Base-by-base conservation (phyloP, 1,140 invertebrate genomes). In the Bacillus rossius region DNA sequence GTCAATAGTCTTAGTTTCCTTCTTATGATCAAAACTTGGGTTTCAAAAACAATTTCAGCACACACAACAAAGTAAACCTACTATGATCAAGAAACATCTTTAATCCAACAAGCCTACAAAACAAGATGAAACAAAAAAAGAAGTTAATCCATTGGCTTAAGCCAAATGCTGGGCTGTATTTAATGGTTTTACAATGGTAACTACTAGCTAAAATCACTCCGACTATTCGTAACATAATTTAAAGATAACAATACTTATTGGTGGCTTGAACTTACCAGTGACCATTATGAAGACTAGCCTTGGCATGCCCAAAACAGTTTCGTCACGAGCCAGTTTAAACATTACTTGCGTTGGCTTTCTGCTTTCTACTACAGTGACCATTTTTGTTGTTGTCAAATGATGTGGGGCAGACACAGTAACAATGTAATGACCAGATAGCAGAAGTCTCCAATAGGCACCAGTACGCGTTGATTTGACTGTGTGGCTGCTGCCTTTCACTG, bases 401-500 rank as follows among this genome's bases (percentile, higher is more conserved):
- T 82, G 80, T 1, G 70, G 59, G 1, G 81, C 80, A n/a, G 69
- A 68, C n/a, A 77, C 82, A 17, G 71, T 78, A 10, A 87, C 65
- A 2, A 71, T 77, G 52, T 86, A 77, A 34, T 65, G 74, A 23
- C 84, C 84, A 20, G 77, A 59, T 8, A 76, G 70, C 10, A 87
- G 65, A 2, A 78, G 63, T 8, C 85, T 55, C 56, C 74, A 79
- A 64, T 84, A 88, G 26, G 74, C 77, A 1, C 86, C 86, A 43
- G 79, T 67, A 19, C 69, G 65, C 0, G 85, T 83, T 0, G 88
- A 79, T 10, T 75, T 82, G 1, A 92, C 82, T n/a, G 75, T 71
- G 68, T 95, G 92, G 23, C 83, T 75, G 52, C 87, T 84, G 0
- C 84, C 87, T 61, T 83, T 75, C 2, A 98, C 82, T 2, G 75